Evolutionary conservation across 2,113 vertebrate species (phyloP), one percentile per base, ranked within the genome.

Genomic region (Calidris pugnax): DNA sequence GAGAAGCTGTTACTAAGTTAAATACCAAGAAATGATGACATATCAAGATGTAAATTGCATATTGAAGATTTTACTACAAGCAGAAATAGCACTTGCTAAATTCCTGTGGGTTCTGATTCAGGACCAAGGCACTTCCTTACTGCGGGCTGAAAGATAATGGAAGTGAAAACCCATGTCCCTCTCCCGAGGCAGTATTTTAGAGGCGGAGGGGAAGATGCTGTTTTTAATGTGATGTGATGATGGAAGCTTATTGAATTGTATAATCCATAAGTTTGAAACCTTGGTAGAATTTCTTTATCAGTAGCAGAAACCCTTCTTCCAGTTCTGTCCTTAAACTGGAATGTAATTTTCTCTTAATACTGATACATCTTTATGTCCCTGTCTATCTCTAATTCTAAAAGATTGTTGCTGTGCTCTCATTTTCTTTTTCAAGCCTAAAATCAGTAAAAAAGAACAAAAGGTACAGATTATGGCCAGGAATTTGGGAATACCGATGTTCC

Each of bases 21-120:
- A 97, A 96, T 94, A 95, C 81, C 79, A 96, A 94, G 87, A 95
- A 94, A 95, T 97, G 89, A 96, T 96, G 94, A 94, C 89, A 87
- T 83, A 76, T 88, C 93, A 92, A 92, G 85, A 97, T 97, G 91
- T 94, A 97, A 97, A 96, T 89, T 93, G 64, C 94, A 85, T 75
- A 92, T 75, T 91, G 86, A 95, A 93, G 84, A 95, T 90, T 85
- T 96, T 92, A 97, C 94, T 95, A 92, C 73, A 91, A 92, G 91
- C 92, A 95, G 92, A 96, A 97, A 90, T 93, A 93, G 86, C 57
- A 62, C 86, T 97, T 89, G 57, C 48, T 85, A 39, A 93, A 95
- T 95, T 96, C 94, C 94, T 95, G 32, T 91, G 97, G 80, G 84
- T 91, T 94, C 88, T 95, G 77, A 60, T 96, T 96, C 66, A 43